phyloP scores from a whole-genome alignment of 2,113 vertebrate genomes.

The Orycteropus afer region DNA sequence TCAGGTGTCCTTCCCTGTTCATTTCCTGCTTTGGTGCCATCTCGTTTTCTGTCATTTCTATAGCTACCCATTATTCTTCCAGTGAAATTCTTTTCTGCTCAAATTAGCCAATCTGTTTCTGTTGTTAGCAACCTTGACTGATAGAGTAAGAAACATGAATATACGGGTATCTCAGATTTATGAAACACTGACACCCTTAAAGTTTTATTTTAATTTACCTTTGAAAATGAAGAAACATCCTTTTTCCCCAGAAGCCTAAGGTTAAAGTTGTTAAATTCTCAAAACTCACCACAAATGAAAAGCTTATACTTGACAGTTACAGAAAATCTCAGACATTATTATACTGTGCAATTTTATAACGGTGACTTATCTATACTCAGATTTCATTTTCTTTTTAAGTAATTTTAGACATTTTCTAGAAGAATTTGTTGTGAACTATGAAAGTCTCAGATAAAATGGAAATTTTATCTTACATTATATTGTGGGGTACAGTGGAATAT shows the following conservation, averaged over 20 bases:
- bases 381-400: conserved; percentile 36
- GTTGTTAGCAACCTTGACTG: not conserved
- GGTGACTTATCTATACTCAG: not conserved
- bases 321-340: not conserved
- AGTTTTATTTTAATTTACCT: conserved; percentile 44
- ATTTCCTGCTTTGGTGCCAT: not conserved
- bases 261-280: not conserved
- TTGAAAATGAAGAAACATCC: conserved; percentile 40
- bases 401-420: conserved; percentile 6
- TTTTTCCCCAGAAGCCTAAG: not conserved
- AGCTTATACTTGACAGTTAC: not conserved
- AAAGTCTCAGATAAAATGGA: conserved; percentile 43
- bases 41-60: not conserved
- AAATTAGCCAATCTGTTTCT: not conserved
- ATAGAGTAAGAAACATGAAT: not conserved
- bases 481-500: not conserved
- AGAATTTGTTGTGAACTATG: not conserved
- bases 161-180: not conserved
- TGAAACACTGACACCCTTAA: conserved; percentile 4
- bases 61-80: not conserved
- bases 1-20: not conserved
- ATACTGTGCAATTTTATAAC: not conserved
- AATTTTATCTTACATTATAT: not conserved
- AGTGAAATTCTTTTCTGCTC: conserved; percentile 6
- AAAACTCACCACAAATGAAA: not conserved